These are phyloP conservation scores for Sardina pilchardus DNA, from an alignment of 2,113 vertebrate genomes.

Conservation along the genomic window DNA sequence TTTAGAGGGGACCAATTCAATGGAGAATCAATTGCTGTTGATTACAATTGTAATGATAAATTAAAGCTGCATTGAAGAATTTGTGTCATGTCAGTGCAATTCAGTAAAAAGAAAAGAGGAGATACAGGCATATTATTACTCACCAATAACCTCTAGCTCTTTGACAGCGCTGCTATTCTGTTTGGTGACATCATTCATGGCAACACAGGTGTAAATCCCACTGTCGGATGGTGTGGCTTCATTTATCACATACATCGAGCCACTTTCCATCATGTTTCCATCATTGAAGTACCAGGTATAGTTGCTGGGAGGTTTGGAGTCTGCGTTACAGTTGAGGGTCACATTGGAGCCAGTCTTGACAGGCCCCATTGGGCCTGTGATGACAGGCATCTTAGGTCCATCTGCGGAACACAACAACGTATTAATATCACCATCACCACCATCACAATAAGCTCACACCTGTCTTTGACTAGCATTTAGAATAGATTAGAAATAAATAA, in stretches of 20 bases:
- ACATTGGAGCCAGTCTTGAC: conserved; percentile 53
- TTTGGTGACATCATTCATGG: conserved; percentile 60
- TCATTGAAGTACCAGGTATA: conserved; percentile 63
- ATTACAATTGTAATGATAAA: no score
- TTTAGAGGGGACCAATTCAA: no score
- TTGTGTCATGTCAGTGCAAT: no score
- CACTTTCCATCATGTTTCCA: not conserved
- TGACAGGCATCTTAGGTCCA: conserved; percentile 57
- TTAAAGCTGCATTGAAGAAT: no score
- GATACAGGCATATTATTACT: not conserved
- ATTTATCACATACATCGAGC: conserved; percentile 31
- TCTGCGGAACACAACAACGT: conserved; percentile 45
- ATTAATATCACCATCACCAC: not conserved
- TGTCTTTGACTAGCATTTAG: no score
- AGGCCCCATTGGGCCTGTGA: conserved; percentile 45
- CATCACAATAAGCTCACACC: not conserved
- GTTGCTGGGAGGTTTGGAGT: conserved; percentile 57
- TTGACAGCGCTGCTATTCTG: not conserved
- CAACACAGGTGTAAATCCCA: conserved; percentile 63
- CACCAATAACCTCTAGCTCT: not conserved
- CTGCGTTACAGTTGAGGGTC: conserved; percentile 57
- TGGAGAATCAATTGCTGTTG: no score
- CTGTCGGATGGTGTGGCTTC: conserved; percentile 35
- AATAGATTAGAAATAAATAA: no score
- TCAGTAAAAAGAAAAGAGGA: no score